Base-by-base conservation (phyloP, 2,888 invertebrate species). In the Agriotes lineatus region DNA sequence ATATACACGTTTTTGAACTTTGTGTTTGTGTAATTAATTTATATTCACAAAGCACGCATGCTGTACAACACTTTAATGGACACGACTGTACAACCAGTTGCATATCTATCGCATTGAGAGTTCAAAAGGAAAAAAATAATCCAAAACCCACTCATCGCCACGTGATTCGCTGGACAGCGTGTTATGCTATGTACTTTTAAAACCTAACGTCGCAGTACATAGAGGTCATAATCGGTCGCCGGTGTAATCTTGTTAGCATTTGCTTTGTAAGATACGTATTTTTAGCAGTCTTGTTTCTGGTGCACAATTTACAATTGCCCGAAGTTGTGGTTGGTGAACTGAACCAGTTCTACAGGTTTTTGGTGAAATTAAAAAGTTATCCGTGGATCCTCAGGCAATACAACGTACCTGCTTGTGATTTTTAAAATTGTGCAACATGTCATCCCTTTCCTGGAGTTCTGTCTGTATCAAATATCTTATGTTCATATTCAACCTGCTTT, bases 401-500 rank as follows among this genome's bases (percentile, higher is more conserved):
- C 10, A 9, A 10, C 10, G 6, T 39, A 12, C 6, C 12, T 35
- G 3, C 6, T 37, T 20, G 42, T 18, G 42, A 33, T 12, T 30
- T 33, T 19, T 30, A 39, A 62, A 33, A 14, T 35, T 37, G 42
- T 22, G 45, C 60, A 80, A 77, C 66, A 81, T 81, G 80, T 75
- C 77, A 71, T 71, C 33, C n/a, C 33, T 82, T 66, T 77, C 77
- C 65, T 81, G 80, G 75, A 80, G 80, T 71, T 75, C 79, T 37
- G 70, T 72, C 74, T 93, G 93, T 85, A 90, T 95, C 77, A 96
- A 96, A 85, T 95, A 93, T 83, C 87, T 96, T 68, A 89, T 96
- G 67, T 95, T 95, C 84, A 87, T 92, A 73, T 94, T 95, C 87
- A 96, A 96, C 85, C 88, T 95, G 74, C 84, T 94, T 74, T 93